Percentiles rank a stretch among this genome's conserved stretches.
phyloP scores from a whole-genome alignment of 1,140 invertebrate species.

The Rhopalosiphum padi region DNA sequence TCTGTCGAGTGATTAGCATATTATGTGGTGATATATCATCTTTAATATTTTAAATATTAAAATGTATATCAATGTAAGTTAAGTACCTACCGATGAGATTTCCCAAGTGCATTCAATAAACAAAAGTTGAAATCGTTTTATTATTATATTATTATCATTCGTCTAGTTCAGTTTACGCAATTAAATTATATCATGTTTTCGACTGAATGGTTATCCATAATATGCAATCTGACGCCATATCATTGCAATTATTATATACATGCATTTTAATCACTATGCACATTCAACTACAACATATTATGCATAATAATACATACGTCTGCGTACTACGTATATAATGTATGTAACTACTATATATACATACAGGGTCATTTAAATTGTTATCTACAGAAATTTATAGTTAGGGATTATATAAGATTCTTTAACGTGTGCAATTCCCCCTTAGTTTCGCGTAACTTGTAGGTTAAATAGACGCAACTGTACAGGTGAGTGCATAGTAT shows the following conservation, averaged over 20 bases:
- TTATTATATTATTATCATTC: not conserved
- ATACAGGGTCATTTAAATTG: not conserved
- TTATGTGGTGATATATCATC: not conserved
- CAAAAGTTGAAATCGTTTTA: not conserved
- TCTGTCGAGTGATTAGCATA: too few species aligned
- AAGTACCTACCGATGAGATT: not conserved
- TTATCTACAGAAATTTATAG: not conserved
- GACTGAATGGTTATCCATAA: conserved; percentile 22
- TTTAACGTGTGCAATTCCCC: not conserved
- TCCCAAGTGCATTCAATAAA: not conserved
- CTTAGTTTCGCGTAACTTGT: not conserved
- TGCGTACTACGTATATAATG: not conserved
- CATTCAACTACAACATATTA: not conserved
- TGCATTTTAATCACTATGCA: not conserved
- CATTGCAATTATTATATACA: not conserved
- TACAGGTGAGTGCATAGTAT: not conserved
- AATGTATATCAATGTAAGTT: not conserved
- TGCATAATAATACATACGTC: not conserved
- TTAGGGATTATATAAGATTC: not conserved
- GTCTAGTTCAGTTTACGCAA: not conserved
- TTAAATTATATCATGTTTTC: conserved; percentile 30
- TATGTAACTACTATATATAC: conserved; percentile 13
- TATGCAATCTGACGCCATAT: not conserved
- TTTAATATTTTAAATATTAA: not conserved
- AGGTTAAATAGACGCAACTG: not conserved